Evolutionary conservation across 2,113 vertebrate genomes (phyloP).

Genomic region (Aplodontia rufa): DNA sequence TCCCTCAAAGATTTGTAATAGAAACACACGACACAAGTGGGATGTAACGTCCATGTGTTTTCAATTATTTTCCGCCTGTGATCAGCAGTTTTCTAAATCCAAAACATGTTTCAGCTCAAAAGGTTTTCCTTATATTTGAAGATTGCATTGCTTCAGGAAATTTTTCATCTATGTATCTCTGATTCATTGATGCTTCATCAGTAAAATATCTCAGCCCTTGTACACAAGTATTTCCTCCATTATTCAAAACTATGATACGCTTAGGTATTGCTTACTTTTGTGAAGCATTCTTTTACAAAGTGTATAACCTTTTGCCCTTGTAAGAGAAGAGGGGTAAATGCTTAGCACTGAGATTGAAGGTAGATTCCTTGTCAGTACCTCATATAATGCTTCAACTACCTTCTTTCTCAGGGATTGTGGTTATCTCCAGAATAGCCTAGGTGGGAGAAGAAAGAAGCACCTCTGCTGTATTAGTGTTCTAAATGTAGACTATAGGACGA

Average conservation of each 20-base stretch:
- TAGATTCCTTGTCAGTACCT: not conserved
- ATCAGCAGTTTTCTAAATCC: not conserved
- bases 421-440: not conserved
- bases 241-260: not conserved
- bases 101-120: slow-evolving; percentile 32
- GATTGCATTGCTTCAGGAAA: not conserved
- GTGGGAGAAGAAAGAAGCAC: not conserved
- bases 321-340: not conserved
- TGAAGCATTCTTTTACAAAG: not conserved
- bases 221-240: not conserved
- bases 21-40: not conserved
- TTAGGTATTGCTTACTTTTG: slow-evolving; percentile 8
- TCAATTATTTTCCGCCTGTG: not conserved
- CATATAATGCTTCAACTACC: not conserved
- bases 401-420: not conserved
- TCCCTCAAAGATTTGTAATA: not conserved
- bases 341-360: not conserved
- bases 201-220: slow-evolving; percentile 23
- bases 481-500: not conserved
- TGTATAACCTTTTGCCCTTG: slow-evolving; percentile 2
- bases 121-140: not conserved
- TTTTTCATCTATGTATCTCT: not conserved
- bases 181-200: not conserved
- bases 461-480: not conserved
- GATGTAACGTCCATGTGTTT: slow-evolving; percentile 12